Conservation (phyloP, 1,140 invertebrate genomes). For the Macrobrachium rosenbergii region DNA sequence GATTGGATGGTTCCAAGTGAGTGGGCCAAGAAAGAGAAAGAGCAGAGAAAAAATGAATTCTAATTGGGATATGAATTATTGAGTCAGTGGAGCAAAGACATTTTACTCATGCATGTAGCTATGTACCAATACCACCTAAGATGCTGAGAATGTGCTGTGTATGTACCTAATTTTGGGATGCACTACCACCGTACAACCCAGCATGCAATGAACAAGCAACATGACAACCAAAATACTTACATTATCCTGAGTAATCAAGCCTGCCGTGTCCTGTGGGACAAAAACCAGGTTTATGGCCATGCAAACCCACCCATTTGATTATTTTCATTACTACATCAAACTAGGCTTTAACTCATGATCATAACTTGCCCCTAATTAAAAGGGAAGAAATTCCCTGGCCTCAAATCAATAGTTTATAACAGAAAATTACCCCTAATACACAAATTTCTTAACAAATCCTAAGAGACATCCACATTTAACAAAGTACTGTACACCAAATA, state of each 20-base stretch:
- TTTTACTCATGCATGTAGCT: slow-evolving; percentile 39
- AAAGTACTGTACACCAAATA: no score
- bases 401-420: no score
- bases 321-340: not conserved
- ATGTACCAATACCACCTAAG: slow-evolving; percentile 22
- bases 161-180: slow-evolving; percentile 9
- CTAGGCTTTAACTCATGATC: no score
- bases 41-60: not conserved
- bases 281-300: slow-evolving; percentile 57
- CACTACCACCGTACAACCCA: slow-evolving; percentile 34
- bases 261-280: slow-evolving; percentile 61
- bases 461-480: no score
- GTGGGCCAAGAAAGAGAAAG: not conserved
- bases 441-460: no score
- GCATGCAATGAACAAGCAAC: slow-evolving; percentile 36
- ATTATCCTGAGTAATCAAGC: slow-evolving; percentile 59
- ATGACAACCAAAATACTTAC: slow-evolving; percentile 54
- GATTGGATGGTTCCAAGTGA: not conserved
- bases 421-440: no score
- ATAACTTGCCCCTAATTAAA: no score
- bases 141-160: not conserved
- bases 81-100: slow-evolving; percentile 12
- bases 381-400: no score
- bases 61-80: slow-evolving; percentile 25
- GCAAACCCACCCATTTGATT: slow-evolving; percentile 47